phyloP scores from a whole-genome alignment of 2,888 invertebrate species.

The Helobdella robusta region DNA sequence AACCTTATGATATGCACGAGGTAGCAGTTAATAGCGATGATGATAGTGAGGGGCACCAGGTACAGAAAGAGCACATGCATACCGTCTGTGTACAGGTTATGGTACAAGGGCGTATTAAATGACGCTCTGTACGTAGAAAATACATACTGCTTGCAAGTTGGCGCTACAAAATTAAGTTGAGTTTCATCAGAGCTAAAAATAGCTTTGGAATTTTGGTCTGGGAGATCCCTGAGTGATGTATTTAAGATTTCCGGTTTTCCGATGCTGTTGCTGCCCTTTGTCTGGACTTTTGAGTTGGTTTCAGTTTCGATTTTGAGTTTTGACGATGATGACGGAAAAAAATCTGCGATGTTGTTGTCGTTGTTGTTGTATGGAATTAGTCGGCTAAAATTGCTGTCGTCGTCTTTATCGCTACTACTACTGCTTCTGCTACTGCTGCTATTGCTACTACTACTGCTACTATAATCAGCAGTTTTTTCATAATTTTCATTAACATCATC shows the following conservation, averaged over 20 bases:
- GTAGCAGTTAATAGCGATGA: slow-evolving; percentile 30
- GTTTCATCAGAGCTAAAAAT: background rate
- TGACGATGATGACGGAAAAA: background rate
- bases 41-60: slow-evolving; percentile 29
- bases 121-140: slow-evolving; percentile 21
- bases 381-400: background rate
- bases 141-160: background rate
- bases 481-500: no score
- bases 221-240: no score
- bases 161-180: background rate
- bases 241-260: no score
- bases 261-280: no score
- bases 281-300: background rate
- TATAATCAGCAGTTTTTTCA: no score
- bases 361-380: background rate
- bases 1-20: slow-evolving; percentile 31
- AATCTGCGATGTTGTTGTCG: background rate
- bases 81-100: slow-evolving; percentile 31
- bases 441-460: background rate
- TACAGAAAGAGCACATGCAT: slow-evolving; percentile 32
- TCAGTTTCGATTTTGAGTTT: background rate
- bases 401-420: background rate
- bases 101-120: slow-evolving; percentile 29
- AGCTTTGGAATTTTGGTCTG: background rate
- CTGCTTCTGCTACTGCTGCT: background rate